phyloP scores from a whole-genome alignment of 2,797 vertebrate species.

The Ambastaia sidthimunki region DNA sequence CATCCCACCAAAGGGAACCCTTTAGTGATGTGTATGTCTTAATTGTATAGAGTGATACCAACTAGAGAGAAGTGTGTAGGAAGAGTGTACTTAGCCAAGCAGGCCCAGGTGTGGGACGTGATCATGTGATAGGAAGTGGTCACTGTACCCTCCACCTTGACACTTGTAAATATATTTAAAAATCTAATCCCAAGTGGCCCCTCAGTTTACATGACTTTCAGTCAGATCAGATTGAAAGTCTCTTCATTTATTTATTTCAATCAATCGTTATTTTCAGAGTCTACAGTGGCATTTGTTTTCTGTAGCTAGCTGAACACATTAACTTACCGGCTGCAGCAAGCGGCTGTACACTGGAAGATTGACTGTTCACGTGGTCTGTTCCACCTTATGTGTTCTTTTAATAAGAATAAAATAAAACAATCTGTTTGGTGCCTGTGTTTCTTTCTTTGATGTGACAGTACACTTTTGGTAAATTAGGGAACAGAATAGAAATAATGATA shows the following conservation, averaged over 20 bases:
- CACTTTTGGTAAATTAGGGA: not conserved
- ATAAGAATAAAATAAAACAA: constrained; percentile 73
- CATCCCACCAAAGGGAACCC: constrained; percentile 63
- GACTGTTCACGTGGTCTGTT: constrained; percentile 65
- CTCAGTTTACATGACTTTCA: constrained; percentile 27
- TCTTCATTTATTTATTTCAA: constrained; percentile 43
- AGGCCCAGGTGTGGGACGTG: constrained; percentile 56
- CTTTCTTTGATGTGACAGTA: constrained; percentile 21
- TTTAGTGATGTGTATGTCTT: constrained; percentile 77
- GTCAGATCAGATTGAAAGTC: constrained; percentile 32
- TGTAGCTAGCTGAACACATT: constrained; percentile 29
- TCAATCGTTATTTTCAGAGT: constrained; percentile 2
- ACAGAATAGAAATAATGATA: not conserved
- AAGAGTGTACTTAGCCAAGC: constrained; percentile 55
- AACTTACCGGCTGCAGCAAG: not conserved
- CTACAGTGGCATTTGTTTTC: constrained; percentile 7
- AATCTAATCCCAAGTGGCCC: constrained; percentile 48
- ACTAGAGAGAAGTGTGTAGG: constrained; percentile 69
- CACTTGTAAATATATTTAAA: constrained; percentile 68
- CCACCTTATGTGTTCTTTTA: constrained; percentile 70
- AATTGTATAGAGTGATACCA: constrained; percentile 77
- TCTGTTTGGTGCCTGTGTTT: not conserved
- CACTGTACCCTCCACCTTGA: constrained; percentile 51
- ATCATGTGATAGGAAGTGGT: constrained; percentile 30
- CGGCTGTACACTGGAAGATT: constrained; percentile 38